Evolutionary conservation across 2,797 vertebrate genomes (phyloP).

Genomic region (Sebastes miniatus): DNA sequence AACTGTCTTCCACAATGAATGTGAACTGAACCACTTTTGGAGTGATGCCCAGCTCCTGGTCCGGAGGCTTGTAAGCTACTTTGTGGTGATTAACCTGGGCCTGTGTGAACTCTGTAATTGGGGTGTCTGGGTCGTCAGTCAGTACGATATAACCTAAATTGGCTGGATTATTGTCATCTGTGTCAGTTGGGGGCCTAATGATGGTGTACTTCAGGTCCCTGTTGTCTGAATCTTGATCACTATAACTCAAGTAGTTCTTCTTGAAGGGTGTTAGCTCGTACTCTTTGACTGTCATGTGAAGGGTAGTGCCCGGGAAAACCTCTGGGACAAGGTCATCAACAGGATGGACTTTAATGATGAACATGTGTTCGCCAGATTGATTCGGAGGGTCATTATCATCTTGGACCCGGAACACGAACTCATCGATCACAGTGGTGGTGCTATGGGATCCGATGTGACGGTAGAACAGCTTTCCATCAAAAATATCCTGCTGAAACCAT

Average conservation of each 20-base stretch:
- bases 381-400: slow-evolving; percentile 91
- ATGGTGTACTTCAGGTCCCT: slow-evolving; percentile 87
- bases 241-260: slow-evolving; percentile 85
- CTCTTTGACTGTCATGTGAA: slow-evolving; percentile 89
- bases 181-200: slow-evolving; percentile 83
- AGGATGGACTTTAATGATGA: slow-evolving; percentile 85
- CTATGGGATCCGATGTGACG: slow-evolving; percentile 84
- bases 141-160: slow-evolving; percentile 85
- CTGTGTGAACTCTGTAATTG: slow-evolving; percentile 87
- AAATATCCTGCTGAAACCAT: slow-evolving; percentile 90
- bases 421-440: slow-evolving; percentile 76
- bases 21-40: slow-evolving; percentile 88
- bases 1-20: slow-evolving; percentile 87
- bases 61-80: slow-evolving; percentile 87
- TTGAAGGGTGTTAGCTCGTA: slow-evolving; percentile 87
- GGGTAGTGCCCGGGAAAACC: slow-evolving; percentile 81
- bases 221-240: slow-evolving; percentile 88
- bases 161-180: slow-evolving; percentile 85
- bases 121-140: slow-evolving; percentile 79
- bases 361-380: slow-evolving; percentile 84
- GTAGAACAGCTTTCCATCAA: slow-evolving; percentile 89
- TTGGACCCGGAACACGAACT: slow-evolving; percentile 85
- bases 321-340: slow-evolving; percentile 84
- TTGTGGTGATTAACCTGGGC: slow-evolving; percentile 91
- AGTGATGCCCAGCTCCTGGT: slow-evolving; percentile 87